Percentiles rank a stretch among this genome's conserved stretches.
These are phyloP conservation scores for Macaca mulatta DNA, from an alignment of 2,113 vertebrate species.

Conservation along the genomic window DNA sequence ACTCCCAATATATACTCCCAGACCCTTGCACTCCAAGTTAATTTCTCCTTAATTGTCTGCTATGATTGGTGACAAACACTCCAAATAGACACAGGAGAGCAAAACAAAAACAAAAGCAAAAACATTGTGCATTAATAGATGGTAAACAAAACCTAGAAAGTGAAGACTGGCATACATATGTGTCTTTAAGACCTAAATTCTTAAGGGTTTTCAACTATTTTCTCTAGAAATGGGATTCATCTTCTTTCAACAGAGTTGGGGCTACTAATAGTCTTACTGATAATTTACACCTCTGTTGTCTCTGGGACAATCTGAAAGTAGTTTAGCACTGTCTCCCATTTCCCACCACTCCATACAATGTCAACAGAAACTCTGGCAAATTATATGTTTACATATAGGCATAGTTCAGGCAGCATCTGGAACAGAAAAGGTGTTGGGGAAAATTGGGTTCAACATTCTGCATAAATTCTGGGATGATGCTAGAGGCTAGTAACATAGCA, in stretches of 20 bases:
- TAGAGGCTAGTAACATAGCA: neutral
- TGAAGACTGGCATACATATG: neutral
- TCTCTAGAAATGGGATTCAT: neutral
- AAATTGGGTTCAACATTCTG: neutral
- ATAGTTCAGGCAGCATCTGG: neutral
- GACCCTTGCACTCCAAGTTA: neutral
- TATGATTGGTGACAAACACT: neutral
- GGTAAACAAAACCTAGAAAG: neutral
- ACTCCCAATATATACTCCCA: neutral
- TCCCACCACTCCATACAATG: neutral
- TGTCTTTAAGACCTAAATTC: neutral
- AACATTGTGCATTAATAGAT: neutral
- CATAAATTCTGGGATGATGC: neutral
- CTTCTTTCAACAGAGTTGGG: neutral
- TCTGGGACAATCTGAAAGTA: neutral
- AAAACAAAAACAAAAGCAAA: neutral
- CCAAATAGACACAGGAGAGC: neutral
- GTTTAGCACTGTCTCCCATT: neutral
- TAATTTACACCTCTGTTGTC: neutral
- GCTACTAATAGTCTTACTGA: neutral
- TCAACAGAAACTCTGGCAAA: neutral
- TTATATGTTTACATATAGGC: neutral
- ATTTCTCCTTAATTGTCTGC: neutral
- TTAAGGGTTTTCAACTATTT: neutral
- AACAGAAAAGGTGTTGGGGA: neutral